Evolutionary conservation across 2,797 vertebrate genomes (phyloP), one percentile per base, ranked within the genome.

Genomic region (Benthosema pterotum): DNA sequence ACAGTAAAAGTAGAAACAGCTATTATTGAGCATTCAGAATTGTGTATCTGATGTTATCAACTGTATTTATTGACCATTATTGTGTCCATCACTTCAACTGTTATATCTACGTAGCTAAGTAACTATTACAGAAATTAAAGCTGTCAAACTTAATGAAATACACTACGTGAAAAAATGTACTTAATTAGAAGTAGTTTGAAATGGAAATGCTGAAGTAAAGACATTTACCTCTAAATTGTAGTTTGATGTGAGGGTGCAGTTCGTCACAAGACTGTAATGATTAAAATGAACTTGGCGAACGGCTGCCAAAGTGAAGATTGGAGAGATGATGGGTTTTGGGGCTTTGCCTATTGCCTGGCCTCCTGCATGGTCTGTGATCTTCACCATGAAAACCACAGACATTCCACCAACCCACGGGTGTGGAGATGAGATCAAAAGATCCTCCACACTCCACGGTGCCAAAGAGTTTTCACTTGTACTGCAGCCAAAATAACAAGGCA

Each of bases 281-380:
- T 19, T 38, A 8, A 61, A 67, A 16, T 42, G 2, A 53, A 51
- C 63, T 59, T n/a, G n/a, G n/a, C 25, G 48, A 57, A 56, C 42
- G 28, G 61, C 52, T 54, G 17, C 18, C 48, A 54, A 51, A 73
- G 53, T 61, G 15, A 56, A 46, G 60, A n/a, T 51, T 71, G 50
- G 65, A 45, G 28, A 60, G 7, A 46, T 69, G 42, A 55, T 65
- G 69, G 45, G 42, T 70, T n/a, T 75, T 67, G 63, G 2, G 60
- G 63, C 32, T 58, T 53, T 19, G 15, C 56, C 32, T 62, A 19
- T 63, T 66, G 62, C 13, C 56, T 16, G 14, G 19, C 63, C 67
- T 58, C 57, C 61, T 73, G 59, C 59, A 60, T 46, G 13, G n/a
- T 5, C 65, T 78, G 32, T 77, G 60, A 79, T 79, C 75, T 65